phyloP scores from a whole-genome alignment of 2,888 invertebrate genomes.

The Lithophane semibrunnea region DNA sequence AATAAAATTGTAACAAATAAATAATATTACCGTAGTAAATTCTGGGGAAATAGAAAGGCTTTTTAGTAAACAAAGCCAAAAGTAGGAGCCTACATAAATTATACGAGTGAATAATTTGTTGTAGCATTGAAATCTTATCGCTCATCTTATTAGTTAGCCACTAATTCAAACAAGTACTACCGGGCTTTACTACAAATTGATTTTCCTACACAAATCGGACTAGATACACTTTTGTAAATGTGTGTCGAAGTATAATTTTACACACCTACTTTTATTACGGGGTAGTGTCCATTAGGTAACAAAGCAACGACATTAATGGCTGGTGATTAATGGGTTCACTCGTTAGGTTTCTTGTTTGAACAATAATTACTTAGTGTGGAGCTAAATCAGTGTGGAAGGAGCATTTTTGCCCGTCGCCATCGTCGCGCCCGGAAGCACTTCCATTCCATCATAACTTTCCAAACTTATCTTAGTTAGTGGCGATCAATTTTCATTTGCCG shows the following conservation, averaged over 20 bases:
- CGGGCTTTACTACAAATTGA: neutral
- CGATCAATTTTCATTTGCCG: conserved; percentile 89
- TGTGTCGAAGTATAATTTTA: conserved; percentile 44
- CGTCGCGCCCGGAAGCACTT: conserved; percentile 78
- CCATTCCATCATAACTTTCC: conserved; percentile 85
- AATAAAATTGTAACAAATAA: conserved; percentile 64
- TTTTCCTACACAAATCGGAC: conserved; percentile 19
- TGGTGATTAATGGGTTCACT: conserved; percentile 81
- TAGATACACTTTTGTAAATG: conserved; percentile 13
- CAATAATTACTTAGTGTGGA: conserved; percentile 82
- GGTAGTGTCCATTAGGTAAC: conserved; percentile 74
- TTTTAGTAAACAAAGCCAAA: conserved; percentile 46
- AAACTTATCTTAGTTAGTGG: conserved; percentile 88
- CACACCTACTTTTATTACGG: conserved; percentile 66
- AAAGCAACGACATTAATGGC: conserved; percentile 74
- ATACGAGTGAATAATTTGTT: conserved; percentile 51
- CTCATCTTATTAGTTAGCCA: conserved; percentile 34
- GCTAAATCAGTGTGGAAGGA: conserved; percentile 77
- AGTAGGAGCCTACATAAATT: conserved; percentile 51
- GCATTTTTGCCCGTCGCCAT: conserved; percentile 77
- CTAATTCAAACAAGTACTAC: conserved; percentile 28
- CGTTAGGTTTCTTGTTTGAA: conserved; percentile 83
- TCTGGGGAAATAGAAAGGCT: conserved; percentile 40
- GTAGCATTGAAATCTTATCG: conserved; percentile 49
- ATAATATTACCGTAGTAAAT: conserved; percentile 49